Percentiles rank a stretch among this genome's conserved stretches.
Conservation (phyloP, 2,113 vertebrate species). For the Arizona elegans region DNA sequence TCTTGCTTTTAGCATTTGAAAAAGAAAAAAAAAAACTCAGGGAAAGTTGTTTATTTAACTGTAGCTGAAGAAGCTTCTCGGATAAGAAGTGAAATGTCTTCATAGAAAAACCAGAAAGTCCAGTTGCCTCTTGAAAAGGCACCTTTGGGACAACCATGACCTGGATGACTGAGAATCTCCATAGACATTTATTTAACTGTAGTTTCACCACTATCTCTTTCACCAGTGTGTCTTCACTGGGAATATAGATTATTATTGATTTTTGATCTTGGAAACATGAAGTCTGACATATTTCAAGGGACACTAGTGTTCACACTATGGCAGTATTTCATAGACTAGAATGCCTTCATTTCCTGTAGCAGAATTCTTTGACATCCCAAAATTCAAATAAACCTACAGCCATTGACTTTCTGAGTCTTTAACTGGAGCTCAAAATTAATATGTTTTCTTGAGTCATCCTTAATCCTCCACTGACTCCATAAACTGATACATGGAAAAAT, state of each 20-base stretch:
- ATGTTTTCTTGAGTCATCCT: constrained; percentile 29
- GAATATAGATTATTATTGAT: neutral
- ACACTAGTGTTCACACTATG: neutral
- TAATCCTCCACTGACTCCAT: neutral
- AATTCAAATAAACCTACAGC: neutral
- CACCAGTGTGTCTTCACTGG: neutral
- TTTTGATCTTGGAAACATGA: neutral
- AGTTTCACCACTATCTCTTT: neutral
- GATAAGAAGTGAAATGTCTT: too few species aligned
- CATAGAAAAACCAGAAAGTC: too few species aligned
- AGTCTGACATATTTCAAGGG: neutral
- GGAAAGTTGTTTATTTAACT: neutral
- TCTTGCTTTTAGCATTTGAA: neutral
- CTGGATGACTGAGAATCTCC: too few species aligned
- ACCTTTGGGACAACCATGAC: too few species aligned
- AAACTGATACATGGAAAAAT: constrained; percentile 15
- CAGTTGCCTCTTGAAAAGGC: too few species aligned
- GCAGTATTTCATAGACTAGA: neutral
- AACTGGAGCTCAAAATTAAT: constrained; percentile 5
- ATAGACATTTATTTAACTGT: neutral
- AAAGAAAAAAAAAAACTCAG: neutral
- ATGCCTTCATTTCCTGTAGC: neutral
- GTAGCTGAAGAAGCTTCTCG: too few species aligned
- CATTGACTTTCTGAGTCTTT: neutral
- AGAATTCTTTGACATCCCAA: neutral